These are phyloP conservation scores for Momotus momota DNA, from an alignment of 2,797 vertebrate species.

Conservation along the genomic window DNA sequence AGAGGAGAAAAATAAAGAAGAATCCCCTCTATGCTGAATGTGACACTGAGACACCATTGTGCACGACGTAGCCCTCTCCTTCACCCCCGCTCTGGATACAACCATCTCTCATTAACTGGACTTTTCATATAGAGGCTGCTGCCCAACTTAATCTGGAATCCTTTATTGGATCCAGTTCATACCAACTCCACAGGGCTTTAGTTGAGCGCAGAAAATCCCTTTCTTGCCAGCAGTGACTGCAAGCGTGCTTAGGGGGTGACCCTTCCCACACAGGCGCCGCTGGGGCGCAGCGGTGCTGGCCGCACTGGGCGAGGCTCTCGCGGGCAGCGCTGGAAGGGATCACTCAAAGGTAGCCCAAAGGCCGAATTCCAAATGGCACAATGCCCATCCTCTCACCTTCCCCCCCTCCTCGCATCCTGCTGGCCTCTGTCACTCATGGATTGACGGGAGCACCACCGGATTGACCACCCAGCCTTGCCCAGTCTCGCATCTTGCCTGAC, in stretches of 20 bases:
- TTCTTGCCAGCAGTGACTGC: not conserved
- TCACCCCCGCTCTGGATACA: not conserved
- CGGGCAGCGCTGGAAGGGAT: not conserved
- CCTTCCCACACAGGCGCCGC: not conserved
- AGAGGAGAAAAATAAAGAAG: conserved; percentile 52
- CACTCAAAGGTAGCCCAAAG: not conserved
- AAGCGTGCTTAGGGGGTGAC: not conserved
- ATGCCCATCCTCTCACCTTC: not conserved
- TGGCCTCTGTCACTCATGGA: not conserved
- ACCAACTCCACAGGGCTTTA: not conserved
- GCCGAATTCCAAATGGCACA: not conserved
- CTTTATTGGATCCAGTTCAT: conserved; percentile 35
- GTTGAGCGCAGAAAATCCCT: conserved; percentile 15
- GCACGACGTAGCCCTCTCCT: not conserved
- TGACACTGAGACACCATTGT: conserved; percentile 33
- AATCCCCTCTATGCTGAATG: conserved; percentile 25
- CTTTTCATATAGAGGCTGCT: not conserved
- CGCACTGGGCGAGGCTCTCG: not conserved
- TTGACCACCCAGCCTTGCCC: not conserved
- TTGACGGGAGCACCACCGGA: accelerated
- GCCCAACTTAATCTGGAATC: conserved; percentile 48
- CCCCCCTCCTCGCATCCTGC: not conserved
- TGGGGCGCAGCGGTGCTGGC: accelerated
- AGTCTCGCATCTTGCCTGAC: not conserved
- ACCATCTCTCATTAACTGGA: conserved; percentile 24